These are phyloP conservation scores for Lepidotrigona ventralis DNA, from an alignment of 1,140 invertebrate species.

Conservation along the genomic window DNA sequence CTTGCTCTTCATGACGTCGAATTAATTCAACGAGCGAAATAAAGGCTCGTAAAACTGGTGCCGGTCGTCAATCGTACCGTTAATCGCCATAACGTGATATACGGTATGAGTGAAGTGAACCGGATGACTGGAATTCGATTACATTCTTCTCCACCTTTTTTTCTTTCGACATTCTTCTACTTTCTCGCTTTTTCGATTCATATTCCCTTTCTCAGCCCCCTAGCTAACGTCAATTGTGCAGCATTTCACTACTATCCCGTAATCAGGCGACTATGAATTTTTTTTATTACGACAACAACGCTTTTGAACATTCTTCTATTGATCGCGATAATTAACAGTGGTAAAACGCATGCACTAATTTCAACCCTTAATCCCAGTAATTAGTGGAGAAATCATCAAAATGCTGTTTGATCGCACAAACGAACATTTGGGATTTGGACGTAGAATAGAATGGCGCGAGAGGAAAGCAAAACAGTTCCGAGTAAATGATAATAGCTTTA, in stretches of 20 bases:
- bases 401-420: no score
- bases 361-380: neutral
- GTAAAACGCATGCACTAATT: neutral
- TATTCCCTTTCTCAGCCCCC: neutral
- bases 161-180: neutral
- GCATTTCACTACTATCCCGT: no score
- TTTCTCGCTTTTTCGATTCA: neutral
- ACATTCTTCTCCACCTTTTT: neutral
- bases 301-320: neutral
- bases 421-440: neutral
- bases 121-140: conserved; percentile 36
- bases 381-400: no score
- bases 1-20: conserved; percentile 48
- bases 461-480: neutral
- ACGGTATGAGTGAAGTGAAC: conserved; percentile 30
- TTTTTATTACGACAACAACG: neutral
- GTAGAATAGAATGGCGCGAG: neutral
- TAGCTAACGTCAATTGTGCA: neutral
- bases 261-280: neutral
- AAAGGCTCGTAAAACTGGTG: conserved; percentile 54
- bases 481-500: conserved; percentile 76
- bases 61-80: conserved; percentile 49
- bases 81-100: conserved; percentile 38
- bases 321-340: neutral
- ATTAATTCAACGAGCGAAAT: conserved; percentile 56